Evolutionary conservation across 1,140 invertebrate species (phyloP), one percentile per base, ranked within the genome.

Genomic region (Drosophila hydei): DNA sequence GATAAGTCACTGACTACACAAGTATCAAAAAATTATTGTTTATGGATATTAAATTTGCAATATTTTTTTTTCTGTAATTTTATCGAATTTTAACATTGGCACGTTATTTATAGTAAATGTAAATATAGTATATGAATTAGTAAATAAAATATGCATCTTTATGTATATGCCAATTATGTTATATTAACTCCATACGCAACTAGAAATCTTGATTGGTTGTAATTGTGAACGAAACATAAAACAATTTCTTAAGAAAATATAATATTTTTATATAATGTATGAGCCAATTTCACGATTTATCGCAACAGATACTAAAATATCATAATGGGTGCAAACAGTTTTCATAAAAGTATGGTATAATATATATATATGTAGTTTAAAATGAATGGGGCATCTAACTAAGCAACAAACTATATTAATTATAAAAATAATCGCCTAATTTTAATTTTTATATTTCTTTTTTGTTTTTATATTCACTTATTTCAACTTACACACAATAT

Each of bases 21-120:
- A 60, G 58, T 48, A 60, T 68, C 59, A 72, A 70, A 80, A 67
- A 42, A 8, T 55, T 70, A 42, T 70, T 18, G 56, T 65, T 36
- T 47, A n/a, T 56, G 21, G 36, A 55, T 47, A 75, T 36, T 60
- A 33, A 54, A 25, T 64, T 74, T 71, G 8, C n/a, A n/a, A 40
- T 50, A 48, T 45, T 56, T 47, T 27, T 70, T 76, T 74, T 64
- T 47, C 25, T 63, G 42, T 48, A 45, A 65, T 79, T 78, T 72
- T 45, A 50, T 60, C 18, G 42, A 65, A 48, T 62, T 75, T 51
- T 62, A 87, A 87, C 81, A 85, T 85, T 85, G 81, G 81, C 81
- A 85, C 81, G 70, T 87, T 85, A 81, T 72, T 63, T 80, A 77
- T 84, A 83, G 18, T 67, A 47, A 25, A 33, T 62, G 30, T 61